Evolutionary conservation across 2,888 invertebrate species (phyloP), one percentile per base, ranked within the genome.

Genomic region (Julus scandinavius): DNA sequence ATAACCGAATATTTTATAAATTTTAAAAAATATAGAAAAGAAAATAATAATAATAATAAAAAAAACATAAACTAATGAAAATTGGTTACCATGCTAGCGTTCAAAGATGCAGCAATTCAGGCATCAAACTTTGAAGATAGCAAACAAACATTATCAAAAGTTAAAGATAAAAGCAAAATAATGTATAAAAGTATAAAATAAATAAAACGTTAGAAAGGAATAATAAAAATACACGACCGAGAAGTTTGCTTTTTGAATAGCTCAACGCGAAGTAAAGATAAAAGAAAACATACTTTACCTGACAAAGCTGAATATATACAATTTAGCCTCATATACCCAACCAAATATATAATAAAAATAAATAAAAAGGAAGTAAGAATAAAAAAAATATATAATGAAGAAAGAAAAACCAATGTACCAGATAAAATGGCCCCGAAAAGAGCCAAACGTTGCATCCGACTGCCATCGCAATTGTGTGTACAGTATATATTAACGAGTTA

Each of bases 271-370:
- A 72, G 20, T 29, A 29, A 72, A 54, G 72, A 72, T 72, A 72
- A 45, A 72, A 72, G 29, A 72, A 72, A 72, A 72, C 72, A 72
- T 72, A 72, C 72, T 72, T 72, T 72, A 72, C 72, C 72, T 72
- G 72, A 72, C 20, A 72, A 72, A 72, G 72, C 72, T 72, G 72
- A 72, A 72, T 29, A 13, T 15, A 72, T 72, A 72, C 72, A 72
- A 72, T 72, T 72, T 29, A 72, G 20, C 72, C 72, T 29, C 72
- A 29, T 63, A 63, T 63, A 63, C 63, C 63, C 2, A 63, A 63
- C 13, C n/a, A n/a, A n/a, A 63, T 17, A 63, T 63, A 63, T n/a
- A n/a, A 63, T n/a, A 17, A 17, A n/a, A 63, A 72, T 72, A 11
- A 72, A 9, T 29, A 72, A 29, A 72, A 29, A 72, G 29, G 2